A percentile compares a stretch with the other conserved stretches of the same genome.
These are phyloP conservation scores for Callochromis pleurospilus DNA, from an alignment of 2,113 vertebrate genomes.

Conservation along the genomic window DNA sequence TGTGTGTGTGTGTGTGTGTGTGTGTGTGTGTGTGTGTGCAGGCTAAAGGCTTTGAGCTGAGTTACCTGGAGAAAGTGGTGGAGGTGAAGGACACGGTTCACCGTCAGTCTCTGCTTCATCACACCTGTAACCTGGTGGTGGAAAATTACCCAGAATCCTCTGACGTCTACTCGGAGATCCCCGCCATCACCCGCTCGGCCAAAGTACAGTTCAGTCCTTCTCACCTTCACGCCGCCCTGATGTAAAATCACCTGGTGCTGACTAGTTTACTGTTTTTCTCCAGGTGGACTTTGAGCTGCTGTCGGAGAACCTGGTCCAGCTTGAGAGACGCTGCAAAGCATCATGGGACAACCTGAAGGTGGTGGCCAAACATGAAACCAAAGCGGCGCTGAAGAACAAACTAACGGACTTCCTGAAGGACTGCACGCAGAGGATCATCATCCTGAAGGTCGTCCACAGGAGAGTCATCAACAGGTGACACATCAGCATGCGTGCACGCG, in stretches of 20 bases:
- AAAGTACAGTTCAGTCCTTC: constrained; percentile 67
- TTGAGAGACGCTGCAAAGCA: constrained; percentile 83
- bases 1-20: neutral
- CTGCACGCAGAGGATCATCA: constrained; percentile 81
- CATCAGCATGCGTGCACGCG: fast-evolving
- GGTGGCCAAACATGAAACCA: constrained; percentile 85
- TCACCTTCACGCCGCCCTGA: too few species aligned
- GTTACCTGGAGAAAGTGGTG: constrained; percentile 93
- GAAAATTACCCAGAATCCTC: constrained; percentile 85
- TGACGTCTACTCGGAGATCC: constrained; percentile 91
- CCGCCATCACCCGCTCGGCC: constrained; percentile 84
- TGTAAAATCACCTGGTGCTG: neutral
- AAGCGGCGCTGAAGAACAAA: constrained; percentile 79
- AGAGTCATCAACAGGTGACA: constrained; percentile 86
- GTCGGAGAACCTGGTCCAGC: constrained; percentile 83
- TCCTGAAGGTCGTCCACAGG: constrained; percentile 88
- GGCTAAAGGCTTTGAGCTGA: constrained; percentile 92
- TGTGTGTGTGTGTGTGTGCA: neutral
- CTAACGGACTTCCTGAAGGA: constrained; percentile 89
- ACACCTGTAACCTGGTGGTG: constrained; percentile 84
- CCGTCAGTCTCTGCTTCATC: constrained; percentile 88
- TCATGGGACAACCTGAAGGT: constrained; percentile 90
- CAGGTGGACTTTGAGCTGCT: constrained; percentile 93
- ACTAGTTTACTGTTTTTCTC: neutral
- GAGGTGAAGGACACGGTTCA: constrained; percentile 98